Evolutionary conservation across 1,140 invertebrate genomes (phyloP).

Genomic region (Ladona fulva): DNA sequence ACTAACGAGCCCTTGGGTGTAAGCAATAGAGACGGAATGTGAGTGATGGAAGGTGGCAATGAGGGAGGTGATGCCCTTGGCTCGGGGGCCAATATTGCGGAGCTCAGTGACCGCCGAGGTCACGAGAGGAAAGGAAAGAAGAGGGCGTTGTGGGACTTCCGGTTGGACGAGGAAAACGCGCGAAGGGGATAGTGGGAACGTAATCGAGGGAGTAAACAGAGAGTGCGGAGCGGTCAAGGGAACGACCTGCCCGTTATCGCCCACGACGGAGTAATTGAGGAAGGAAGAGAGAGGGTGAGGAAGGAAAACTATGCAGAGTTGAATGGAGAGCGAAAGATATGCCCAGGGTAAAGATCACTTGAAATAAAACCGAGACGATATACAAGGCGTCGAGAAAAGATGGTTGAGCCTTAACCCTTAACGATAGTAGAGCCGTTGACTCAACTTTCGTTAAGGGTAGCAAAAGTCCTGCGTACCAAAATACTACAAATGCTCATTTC

Average conservation of each 20-base stretch:
- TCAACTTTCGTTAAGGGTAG: too few relatives aligned
- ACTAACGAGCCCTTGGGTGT: too few relatives aligned
- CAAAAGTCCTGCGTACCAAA: too few relatives aligned
- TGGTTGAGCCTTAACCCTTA: too few relatives aligned
- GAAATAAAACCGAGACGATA: too few relatives aligned
- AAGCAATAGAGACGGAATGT: neutral
- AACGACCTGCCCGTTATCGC: neutral
- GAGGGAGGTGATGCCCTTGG: neutral
- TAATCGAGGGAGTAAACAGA: neutral
- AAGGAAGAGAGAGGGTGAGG: neutral
- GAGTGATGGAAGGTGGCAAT: neutral
- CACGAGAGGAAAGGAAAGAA: neutral
- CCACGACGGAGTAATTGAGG: neutral
- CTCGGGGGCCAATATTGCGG: neutral
- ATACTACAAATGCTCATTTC: too few relatives aligned
- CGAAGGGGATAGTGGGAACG: neutral
- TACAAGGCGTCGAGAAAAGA: too few relatives aligned
- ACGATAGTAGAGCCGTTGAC: too few relatives aligned
- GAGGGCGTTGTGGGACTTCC: neutral
- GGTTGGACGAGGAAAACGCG: neutral
- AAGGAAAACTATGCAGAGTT: neutral
- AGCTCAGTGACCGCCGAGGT: neutral
- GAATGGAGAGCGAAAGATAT: too few relatives aligned
- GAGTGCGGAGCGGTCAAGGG: neutral
- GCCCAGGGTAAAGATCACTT: too few relatives aligned